Evolutionary conservation across 2,888 invertebrate species (phyloP), one percentile per base, ranked within the genome.

Genomic region (Tuta absoluta): DNA sequence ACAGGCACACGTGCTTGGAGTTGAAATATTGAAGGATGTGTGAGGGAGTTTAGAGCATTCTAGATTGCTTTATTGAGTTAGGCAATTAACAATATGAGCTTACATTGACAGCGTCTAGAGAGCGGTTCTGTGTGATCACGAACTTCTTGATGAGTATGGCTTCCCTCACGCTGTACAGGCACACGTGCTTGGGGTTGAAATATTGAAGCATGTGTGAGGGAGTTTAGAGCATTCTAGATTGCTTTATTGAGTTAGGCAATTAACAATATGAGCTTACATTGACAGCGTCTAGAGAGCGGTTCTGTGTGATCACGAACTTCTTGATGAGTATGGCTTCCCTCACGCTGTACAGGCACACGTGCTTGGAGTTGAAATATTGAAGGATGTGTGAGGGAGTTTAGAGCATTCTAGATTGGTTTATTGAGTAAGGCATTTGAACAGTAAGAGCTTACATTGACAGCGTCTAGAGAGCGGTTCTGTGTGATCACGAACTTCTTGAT

Each of bases 401-500:
- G n/a, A n/a, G n/a, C n/a, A n/a, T n/a, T n/a, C n/a, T n/a, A n/a
- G n/a, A n/a, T n/a, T n/a, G n/a, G n/a, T n/a, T n/a, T n/a, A n/a
- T n/a, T n/a, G n/a, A n/a, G n/a, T n/a, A 19, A 19, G 17, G 11
- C 19, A 14, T 49, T 19, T n/a, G n/a, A n/a, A n/a, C n/a, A 19
- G 4, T 4, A 24, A 5, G 19, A 7, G 92, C 95, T 94, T 84
- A 98, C 98, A 91, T 96, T 95, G 68, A 99, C 95, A 24, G 97
- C 98, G 90, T 99, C 99, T 65, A 99, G 92, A 0, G 99, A 99
- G 68, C 95, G 92, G 81, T 99, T 99, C 85, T 97, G 96, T 0
- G 99, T 98, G 67, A 99, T 95, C 79, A 96, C 96, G 83, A 98
- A 98, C 85, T 97, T 98, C 82, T 96, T 98, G 49, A 99, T 86